phyloP scores from a whole-genome alignment of 2,797 vertebrate genomes.

The Rhinoraja longicauda region DNA sequence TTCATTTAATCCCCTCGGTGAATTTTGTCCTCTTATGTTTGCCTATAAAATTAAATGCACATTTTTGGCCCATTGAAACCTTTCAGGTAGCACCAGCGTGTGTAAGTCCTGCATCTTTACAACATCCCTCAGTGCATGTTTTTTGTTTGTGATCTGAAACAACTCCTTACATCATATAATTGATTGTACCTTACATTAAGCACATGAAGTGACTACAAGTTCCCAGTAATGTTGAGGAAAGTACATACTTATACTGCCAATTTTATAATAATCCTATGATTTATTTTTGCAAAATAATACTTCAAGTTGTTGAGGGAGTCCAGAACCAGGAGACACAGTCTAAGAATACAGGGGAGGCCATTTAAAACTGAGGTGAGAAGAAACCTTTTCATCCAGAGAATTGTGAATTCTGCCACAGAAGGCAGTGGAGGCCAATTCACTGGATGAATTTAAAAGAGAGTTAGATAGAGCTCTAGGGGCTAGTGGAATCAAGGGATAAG shows the following conservation, averaged over 20 bases:
- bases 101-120: not conserved
- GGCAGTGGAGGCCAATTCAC: too few species aligned
- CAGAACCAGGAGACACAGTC: too few species aligned
- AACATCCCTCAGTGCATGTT: not conserved
- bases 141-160: not conserved
- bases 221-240: not conserved
- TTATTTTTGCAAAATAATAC: not conserved
- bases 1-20: not conserved
- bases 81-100: not conserved
- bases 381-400: too few species aligned
- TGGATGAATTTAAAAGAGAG: too few species aligned
- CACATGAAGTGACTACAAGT: too few species aligned
- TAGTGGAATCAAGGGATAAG: too few species aligned
- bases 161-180: not conserved
- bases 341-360: too few species aligned
- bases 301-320: too few species aligned
- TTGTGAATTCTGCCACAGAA: too few species aligned
- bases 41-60: not conserved
- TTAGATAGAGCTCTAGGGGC: too few species aligned
- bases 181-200: too few species aligned
- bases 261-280: not conserved
- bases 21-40: not conserved
- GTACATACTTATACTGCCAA: not conserved
- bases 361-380: too few species aligned
- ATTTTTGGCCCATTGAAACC: not conserved